phyloP scores from a whole-genome alignment of 2,113 vertebrate species.

The Bos javanicus region DNA sequence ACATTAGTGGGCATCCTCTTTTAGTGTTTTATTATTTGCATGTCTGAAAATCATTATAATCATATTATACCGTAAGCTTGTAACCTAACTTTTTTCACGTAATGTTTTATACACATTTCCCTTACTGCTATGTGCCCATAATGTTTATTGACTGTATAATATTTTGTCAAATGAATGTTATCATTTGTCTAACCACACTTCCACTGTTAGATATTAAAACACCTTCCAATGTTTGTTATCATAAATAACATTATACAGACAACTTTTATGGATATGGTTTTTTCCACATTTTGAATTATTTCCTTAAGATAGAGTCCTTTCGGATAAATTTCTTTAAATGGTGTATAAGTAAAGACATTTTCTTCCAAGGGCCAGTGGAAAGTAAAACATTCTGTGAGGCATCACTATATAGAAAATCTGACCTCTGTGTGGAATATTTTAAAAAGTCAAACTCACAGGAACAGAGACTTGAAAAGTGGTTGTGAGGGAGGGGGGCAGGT shows the following conservation, averaged over 20 bases:
- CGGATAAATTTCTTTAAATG: not conserved
- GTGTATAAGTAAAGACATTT: not conserved
- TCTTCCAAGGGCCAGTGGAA: not conserved
- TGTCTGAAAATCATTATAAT: not conserved
- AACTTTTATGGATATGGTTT: not conserved
- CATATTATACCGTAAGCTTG: not conserved
- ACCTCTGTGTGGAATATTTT: not conserved
- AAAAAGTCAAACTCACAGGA: not conserved
- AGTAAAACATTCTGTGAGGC: not conserved
- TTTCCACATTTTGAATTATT: slow-evolving; percentile 10
- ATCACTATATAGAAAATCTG: not conserved
- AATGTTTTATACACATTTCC: not conserved
- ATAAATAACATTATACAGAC: not conserved
- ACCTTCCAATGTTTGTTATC: not conserved
- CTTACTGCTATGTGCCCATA: not conserved
- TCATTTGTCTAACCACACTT: not conserved
- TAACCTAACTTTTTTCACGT: not conserved
- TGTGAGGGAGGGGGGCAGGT: not conserved
- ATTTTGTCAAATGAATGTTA: slow-evolving; percentile 15
- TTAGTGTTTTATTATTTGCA: not conserved
- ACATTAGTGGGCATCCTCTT: not conserved
- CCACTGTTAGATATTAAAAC: not conserved
- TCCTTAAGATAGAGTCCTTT: not conserved
- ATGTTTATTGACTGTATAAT: slow-evolving; percentile 48
- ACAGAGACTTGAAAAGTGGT: not conserved